phyloP scores from a whole-genome alignment of 2,797 vertebrate genomes.

The Furcifer pardalis region DNA sequence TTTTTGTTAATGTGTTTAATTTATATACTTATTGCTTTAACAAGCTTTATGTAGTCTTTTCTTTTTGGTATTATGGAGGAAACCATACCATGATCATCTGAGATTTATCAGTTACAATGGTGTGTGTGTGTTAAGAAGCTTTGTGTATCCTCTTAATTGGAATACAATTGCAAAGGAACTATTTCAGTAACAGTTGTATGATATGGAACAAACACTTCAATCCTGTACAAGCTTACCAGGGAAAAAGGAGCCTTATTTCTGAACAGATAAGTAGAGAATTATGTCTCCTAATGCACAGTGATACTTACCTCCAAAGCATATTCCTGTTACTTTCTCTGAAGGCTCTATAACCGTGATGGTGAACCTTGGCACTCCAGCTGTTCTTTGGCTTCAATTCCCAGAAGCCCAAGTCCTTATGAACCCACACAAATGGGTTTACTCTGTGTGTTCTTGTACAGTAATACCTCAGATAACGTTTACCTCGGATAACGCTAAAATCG shows the following conservation, averaged over 20 bases:
- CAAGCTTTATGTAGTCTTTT: conserved; percentile 5
- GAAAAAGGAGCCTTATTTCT: not conserved
- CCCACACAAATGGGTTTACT: too few species aligned
- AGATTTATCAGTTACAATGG: not conserved
- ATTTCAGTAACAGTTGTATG: conserved; percentile 4
- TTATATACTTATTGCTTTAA: conserved; percentile 40
- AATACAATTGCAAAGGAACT: conserved; percentile 11
- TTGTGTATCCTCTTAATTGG: not conserved
- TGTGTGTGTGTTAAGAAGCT: too few species aligned
- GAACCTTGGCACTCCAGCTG: too few species aligned
- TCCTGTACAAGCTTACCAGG: not conserved
- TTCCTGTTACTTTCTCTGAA: conserved; percentile 12
- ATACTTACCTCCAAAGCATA: conserved; percentile 45
- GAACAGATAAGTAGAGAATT: not conserved
- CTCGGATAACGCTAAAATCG: too few species aligned
- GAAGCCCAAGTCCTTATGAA: too few species aligned
- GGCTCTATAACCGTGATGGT: not conserved
- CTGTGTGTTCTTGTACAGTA: too few species aligned
- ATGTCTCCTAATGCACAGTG: conserved; percentile 17
- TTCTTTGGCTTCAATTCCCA: too few species aligned
- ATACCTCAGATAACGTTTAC: too few species aligned
- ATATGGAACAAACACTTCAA: conserved; percentile 8
- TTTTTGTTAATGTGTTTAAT: not conserved
- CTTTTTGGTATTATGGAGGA: not conserved
- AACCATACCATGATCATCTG: not conserved